Evolutionary conservation across 1,140 invertebrate genomes (phyloP).

Genomic region (Bombus balteatus): DNA sequence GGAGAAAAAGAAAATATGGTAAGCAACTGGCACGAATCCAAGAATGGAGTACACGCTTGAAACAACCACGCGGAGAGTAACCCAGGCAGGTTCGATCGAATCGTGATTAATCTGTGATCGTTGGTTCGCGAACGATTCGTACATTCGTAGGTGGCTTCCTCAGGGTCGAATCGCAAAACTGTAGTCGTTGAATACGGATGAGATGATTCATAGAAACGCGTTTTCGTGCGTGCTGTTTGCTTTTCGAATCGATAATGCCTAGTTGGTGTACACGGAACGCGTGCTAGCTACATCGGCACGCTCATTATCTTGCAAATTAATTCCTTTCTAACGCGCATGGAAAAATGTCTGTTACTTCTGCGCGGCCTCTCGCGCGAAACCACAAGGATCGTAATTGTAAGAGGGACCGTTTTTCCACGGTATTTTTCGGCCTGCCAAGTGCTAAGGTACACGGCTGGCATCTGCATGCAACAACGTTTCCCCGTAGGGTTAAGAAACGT

Average conservation of each 20-base stretch:
- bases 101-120: slow-evolving; percentile 7
- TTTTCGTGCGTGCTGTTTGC: slow-evolving; percentile 48
- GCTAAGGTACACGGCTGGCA: background rate
- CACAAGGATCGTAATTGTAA: slow-evolving; percentile 39
- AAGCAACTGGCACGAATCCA: slow-evolving; percentile 14
- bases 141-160: slow-evolving; percentile 32
- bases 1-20: background rate
- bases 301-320: slow-evolving; percentile 59
- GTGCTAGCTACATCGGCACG: slow-evolving; percentile 45
- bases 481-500: background rate
- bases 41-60: background rate
- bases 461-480: slow-evolving; percentile 28
- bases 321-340: slow-evolving; percentile 50
- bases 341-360: slow-evolving; percentile 36
- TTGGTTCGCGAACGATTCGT: background rate
- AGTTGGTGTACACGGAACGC: slow-evolving; percentile 37
- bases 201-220: slow-evolving; percentile 53
- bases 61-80: background rate
- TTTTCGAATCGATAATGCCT: slow-evolving; percentile 53
- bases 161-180: slow-evolving; percentile 40
- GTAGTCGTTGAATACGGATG: slow-evolving; percentile 47
- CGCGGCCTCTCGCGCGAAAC: background rate
- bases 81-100: background rate
- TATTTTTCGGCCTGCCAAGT: slow-evolving; percentile 26
- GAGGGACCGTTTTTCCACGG: slow-evolving; percentile 4